These are phyloP conservation scores for Pristionchus exspectatus DNA, from an alignment of 2,888 invertebrate genomes.

Conservation along the genomic window DNA sequence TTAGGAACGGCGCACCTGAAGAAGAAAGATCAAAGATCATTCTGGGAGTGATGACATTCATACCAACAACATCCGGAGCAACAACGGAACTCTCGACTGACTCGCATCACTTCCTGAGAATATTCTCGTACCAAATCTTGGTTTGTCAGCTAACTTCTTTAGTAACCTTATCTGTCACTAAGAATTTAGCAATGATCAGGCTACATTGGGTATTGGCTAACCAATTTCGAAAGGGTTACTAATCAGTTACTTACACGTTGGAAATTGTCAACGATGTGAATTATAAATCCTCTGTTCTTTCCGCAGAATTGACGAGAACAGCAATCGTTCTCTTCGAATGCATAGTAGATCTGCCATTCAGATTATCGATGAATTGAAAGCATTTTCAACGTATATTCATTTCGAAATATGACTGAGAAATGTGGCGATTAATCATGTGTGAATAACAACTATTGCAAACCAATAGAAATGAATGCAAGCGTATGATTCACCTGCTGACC, in stretches of 20 bases:
- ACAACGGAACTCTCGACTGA: background rate
- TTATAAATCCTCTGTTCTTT: constrained; percentile 78
- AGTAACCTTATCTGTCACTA: no score
- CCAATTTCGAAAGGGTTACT: background rate
- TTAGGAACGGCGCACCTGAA: background rate
- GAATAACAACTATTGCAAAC: background rate
- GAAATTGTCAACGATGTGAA: constrained; percentile 80
- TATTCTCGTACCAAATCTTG: background rate
- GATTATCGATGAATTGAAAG: background rate
- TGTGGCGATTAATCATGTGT: background rate
- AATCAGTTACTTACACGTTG: constrained; percentile 58
- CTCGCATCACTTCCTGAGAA: background rate
- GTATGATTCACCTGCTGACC: constrained; percentile 63
- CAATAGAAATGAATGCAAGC: background rate
- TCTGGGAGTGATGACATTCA: background rate
- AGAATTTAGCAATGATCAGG: no score
- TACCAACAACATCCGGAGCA: constrained; percentile 11
- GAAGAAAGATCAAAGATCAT: background rate
- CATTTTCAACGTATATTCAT: background rate
- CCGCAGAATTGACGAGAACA: constrained; percentile 80
- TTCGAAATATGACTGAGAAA: background rate
- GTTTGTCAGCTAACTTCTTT: no score
- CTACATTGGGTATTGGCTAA: no score
- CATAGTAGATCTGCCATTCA: constrained; percentile 65
- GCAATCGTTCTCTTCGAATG: constrained; percentile 79